These are phyloP conservation scores for Holcopasites calliopsidis DNA, from an alignment of 1,140 invertebrate species.

Conservation along the genomic window DNA sequence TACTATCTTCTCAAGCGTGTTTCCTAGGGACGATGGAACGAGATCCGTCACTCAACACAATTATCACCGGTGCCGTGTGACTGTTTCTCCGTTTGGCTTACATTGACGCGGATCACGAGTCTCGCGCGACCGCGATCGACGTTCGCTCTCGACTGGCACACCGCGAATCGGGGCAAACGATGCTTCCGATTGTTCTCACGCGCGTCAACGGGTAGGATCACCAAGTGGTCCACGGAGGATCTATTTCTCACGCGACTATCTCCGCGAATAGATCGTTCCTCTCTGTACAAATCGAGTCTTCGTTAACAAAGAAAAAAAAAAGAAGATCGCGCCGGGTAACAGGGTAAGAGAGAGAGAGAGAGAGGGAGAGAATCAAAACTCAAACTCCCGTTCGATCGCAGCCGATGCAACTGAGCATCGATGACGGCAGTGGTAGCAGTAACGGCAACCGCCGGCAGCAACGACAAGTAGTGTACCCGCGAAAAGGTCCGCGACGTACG, in stretches of 20 bases:
- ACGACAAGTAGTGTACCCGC: conserved; percentile 31
- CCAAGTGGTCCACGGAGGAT: not conserved
- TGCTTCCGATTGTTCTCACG: not conserved
- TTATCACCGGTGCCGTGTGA: conserved; percentile 49
- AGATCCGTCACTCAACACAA: conserved; percentile 60
- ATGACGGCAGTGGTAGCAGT: conserved; percentile 22
- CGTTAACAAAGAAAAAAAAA: no score
- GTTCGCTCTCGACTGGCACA: not conserved
- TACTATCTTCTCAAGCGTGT: not conserved
- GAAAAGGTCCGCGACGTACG: conserved; percentile 34
- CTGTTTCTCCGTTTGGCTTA: conserved; percentile 23
- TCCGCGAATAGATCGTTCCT: not conserved
- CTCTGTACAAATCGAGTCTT: not conserved
- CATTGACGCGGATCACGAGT: conserved; percentile 42
- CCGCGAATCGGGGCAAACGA: not conserved
- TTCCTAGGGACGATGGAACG: conserved; percentile 20
- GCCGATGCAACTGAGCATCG: conserved; percentile 13
- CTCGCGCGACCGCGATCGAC: conserved; percentile 31
- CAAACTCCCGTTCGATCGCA: conserved; percentile 30
- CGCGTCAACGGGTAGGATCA: not conserved
- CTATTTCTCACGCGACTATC: not conserved
- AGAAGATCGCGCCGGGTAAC: not conserved
- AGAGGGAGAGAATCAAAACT: not conserved
- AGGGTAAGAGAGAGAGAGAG: not conserved
- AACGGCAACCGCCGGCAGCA: conserved; percentile 8